Conservation (phyloP, 2,113 vertebrate species). For the Microcebus jonahi region DNA sequence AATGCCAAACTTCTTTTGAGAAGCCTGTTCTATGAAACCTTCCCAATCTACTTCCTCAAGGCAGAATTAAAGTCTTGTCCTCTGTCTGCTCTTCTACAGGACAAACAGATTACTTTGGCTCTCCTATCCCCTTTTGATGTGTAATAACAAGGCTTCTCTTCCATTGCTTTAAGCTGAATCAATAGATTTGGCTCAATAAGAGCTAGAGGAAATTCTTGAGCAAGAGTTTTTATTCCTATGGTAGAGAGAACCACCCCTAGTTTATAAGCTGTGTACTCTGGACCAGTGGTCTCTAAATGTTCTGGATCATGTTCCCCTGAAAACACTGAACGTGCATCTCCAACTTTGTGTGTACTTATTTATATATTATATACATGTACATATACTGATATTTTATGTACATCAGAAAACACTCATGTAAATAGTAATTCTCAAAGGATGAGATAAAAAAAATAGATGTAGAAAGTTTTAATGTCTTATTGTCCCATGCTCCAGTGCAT, state of each 20-base stretch:
- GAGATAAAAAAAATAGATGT: neutral
- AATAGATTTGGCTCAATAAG: neutral
- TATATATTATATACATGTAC: neutral
- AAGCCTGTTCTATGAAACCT: neutral
- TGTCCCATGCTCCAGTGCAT: neutral
- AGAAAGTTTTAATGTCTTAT: neutral
- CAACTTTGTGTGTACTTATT: neutral
- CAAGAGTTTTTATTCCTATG: neutral
- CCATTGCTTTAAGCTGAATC: neutral
- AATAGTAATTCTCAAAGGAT: neutral
- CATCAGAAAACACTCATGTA: neutral
- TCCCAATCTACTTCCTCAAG: neutral
- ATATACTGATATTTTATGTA: neutral
- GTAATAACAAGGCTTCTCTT: neutral
- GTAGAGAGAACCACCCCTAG: neutral
- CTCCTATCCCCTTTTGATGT: neutral
- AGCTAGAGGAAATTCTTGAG: constrained; percentile 3
- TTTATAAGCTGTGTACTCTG: neutral
- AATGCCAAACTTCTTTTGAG: neutral
- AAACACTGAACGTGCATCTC: neutral
- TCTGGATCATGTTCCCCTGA: neutral
- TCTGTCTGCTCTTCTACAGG: neutral
- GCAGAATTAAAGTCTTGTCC: neutral
- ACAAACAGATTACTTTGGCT: neutral
- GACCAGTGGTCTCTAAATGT: neutral